Evolutionary conservation across 2,797 vertebrate genomes (phyloP), one percentile per base, ranked within the genome.

Genomic region (Onychomys leucogaster): DNA sequence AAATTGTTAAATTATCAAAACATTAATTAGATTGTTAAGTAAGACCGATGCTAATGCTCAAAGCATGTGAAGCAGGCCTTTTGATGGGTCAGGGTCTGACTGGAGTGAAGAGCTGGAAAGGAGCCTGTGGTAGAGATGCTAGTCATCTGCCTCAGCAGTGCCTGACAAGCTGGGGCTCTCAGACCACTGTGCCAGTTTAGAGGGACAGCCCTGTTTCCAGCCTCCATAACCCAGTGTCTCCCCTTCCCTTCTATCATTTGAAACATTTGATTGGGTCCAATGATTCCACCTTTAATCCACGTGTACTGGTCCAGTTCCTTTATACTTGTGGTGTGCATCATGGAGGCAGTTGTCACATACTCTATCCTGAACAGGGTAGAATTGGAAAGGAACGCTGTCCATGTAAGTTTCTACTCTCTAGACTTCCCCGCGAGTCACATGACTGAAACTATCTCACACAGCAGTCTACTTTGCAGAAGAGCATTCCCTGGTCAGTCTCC

Each of bases 1-100:
- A 97, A 98, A 98, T 98, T 94, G 87, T 61, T 98, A 97, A 98
- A 98, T 98, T 98, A 98, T 97, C 96, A 97, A 98, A 98, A 97
- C 98, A 98, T 98, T 98, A 98, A 98, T 99, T 98, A 97, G 96
- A 98, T 98, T 96, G 98, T 98, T 98, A 98, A 96, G 94, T 96
- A 98, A 98, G 98, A 97, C 93, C 81, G 34, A 97, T 76, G 75
- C 93, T 98, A 98, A 98, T 98, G 96, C 96, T 97, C 61, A 78
- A 97, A 96, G 90, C 97, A 93, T 92, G 46, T 89, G 80, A 97
- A 97, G 85, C 81, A 93, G 49, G 90, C 63, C 49, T 97, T 98
- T 97, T 98, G 98, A 98, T 97, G 96, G 95, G 91, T n/a, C 37
- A 11, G 10, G 71, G 71, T 73, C 71, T 75, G 71, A 25, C 37